These are phyloP conservation scores for Crotalus viridis DNA, from an alignment of 2,113 vertebrate species.

Conservation along the genomic window DNA sequence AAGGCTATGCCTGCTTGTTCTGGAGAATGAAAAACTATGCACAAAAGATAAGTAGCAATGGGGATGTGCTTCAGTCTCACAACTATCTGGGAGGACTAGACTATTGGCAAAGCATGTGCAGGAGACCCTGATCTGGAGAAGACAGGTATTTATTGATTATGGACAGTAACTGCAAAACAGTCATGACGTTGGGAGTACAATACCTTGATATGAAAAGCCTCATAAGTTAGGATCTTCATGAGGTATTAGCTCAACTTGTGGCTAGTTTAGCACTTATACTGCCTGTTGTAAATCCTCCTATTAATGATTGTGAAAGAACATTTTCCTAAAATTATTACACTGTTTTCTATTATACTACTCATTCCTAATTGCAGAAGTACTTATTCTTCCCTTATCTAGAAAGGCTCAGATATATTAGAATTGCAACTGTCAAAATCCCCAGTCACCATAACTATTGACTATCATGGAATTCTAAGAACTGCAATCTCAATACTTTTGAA, in stretches of 20 bases:
- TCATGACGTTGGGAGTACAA: background rate
- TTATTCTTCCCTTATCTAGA: background rate
- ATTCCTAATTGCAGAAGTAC: background rate
- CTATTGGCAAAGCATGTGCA: background rate
- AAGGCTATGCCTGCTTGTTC: background rate
- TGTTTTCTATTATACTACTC: background rate
- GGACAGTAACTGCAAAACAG: background rate
- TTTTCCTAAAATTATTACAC: background rate
- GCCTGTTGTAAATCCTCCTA: background rate
- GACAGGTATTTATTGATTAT: background rate
- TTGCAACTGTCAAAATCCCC: background rate
- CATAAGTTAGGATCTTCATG: background rate
- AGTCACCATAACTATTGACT: background rate
- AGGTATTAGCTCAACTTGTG: background rate
- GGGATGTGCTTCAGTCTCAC: background rate
- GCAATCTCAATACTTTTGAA: background rate
- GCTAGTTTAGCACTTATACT: background rate
- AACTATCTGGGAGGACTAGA: background rate
- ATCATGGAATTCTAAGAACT: background rate
- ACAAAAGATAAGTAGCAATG: background rate
- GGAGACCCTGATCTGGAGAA: background rate
- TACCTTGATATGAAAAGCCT: background rate
- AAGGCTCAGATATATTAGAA: background rate
- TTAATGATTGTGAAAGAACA: background rate
- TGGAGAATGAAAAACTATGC: background rate